Conservation (phyloP, 2,113 vertebrate species). For the Pycnonotus jocosus region DNA sequence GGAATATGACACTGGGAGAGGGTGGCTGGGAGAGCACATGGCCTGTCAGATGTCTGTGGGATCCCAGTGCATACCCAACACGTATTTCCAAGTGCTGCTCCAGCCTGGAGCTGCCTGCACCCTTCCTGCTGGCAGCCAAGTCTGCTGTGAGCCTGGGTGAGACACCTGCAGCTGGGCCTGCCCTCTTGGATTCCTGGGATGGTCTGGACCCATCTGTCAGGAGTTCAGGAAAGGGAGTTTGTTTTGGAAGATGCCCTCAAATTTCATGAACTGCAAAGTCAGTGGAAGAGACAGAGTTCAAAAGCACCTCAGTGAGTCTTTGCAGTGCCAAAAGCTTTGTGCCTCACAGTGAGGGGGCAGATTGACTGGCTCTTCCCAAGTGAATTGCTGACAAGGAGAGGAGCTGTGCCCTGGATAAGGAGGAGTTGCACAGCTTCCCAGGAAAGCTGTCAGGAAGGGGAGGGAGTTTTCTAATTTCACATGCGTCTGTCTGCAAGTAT, state of each 20-base stretch:
- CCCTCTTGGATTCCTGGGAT: not conserved
- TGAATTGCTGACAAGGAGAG: not conserved
- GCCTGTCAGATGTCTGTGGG: not conserved
- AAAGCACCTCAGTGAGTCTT: not conserved
- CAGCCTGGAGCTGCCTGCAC: not conserved
- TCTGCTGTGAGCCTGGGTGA: not conserved
- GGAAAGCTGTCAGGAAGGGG: not conserved
- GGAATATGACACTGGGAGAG: not conserved
- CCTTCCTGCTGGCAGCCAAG: not conserved
- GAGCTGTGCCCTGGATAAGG: not conserved
- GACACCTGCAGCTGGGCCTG: not conserved
- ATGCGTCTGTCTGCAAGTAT: not conserved
- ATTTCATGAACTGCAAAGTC: not conserved
- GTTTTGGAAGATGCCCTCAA: not conserved
- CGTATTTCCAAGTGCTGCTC: fast-evolving
- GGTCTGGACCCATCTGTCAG: not conserved
- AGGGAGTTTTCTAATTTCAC: not conserved
- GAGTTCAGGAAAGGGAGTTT: not conserved
- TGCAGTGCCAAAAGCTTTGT: not conserved
- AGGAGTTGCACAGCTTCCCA: not conserved
- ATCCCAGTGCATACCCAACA: not conserved
- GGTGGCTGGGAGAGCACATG: not conserved
- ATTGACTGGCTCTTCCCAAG: not conserved
- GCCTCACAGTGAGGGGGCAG: not conserved
- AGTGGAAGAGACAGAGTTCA: not conserved